Conservation (phyloP, 2,113 vertebrate genomes). For the Cyrtonyx montezumae region DNA sequence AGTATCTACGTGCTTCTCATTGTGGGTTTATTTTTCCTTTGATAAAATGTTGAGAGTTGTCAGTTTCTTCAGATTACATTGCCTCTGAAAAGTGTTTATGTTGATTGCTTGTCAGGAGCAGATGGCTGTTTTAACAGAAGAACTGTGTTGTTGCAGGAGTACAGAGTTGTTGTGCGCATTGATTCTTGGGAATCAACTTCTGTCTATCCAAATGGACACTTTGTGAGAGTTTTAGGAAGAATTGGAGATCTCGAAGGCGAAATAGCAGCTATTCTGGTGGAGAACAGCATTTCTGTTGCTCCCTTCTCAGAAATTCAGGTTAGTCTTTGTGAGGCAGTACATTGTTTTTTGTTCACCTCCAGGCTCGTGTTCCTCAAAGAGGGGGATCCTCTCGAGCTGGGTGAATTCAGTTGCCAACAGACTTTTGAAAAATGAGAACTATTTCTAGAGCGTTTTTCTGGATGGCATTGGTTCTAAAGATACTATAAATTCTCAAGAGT, state of each 20-base stretch:
- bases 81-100: not conserved
- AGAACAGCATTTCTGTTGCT: slow-evolving; percentile 89
- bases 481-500: not conserved
- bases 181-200: slow-evolving; percentile 95
- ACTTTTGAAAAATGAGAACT: not conserved
- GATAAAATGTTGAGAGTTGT: not conserved
- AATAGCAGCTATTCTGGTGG: slow-evolving; percentile 91
- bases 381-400: not conserved
- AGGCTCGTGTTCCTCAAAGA: not conserved
- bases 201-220: slow-evolving; percentile 93
- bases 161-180: slow-evolving; percentile 90
- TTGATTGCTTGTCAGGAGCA: not conserved
- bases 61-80: not conserved
- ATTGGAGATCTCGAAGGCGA: slow-evolving; percentile 93
- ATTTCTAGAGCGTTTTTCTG: not conserved
- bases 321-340: not conserved
- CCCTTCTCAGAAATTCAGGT: slow-evolving; percentile 98
- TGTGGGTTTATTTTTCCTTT: not conserved
- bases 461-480: not conserved
- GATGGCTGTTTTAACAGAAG: not conserved
- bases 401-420: not conserved
- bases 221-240: slow-evolving; percentile 89
- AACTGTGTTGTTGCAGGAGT: slow-evolving; percentile 80
- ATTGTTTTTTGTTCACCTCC: not conserved
- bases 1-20: not conserved